phyloP scores from a whole-genome alignment of 2,888 invertebrate species.

The Cantharis rufa region DNA sequence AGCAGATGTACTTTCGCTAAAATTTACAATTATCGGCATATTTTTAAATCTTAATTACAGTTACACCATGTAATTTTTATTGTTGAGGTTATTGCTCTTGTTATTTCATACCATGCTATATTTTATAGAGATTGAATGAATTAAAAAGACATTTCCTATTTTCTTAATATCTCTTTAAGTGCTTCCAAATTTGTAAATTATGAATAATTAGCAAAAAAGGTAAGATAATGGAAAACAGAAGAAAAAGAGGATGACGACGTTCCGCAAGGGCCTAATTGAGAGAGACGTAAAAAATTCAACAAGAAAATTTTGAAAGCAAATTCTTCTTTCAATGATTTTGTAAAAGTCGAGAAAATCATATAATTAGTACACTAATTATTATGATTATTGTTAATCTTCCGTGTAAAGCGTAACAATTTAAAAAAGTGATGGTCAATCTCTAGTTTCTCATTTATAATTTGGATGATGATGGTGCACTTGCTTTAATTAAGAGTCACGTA shows the following conservation, averaged over 20 bases:
- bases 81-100: constrained; percentile 6
- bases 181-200: background rate
- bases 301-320: background rate
- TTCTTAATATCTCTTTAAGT: background rate
- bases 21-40: constrained; percentile 32
- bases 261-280: background rate
- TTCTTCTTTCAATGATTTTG: background rate
- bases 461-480: background rate
- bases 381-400: background rate
- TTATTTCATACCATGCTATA: background rate
- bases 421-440: background rate
- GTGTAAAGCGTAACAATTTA: background rate
- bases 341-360: background rate
- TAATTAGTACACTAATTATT: background rate
- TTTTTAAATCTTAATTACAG: constrained; percentile 16
- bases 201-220: background rate
- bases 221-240: background rate
- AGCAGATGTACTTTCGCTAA: constrained; percentile 37
- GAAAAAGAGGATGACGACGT: background rate
- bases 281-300: background rate
- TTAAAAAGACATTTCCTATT: background rate
- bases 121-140: background rate
- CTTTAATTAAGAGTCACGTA: background rate
- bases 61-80: constrained; percentile 13
- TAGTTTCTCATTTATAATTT: background rate